These are phyloP conservation scores for Athene cunicularia DNA, from an alignment of 2,113 vertebrate genomes.

Conservation along the genomic window DNA sequence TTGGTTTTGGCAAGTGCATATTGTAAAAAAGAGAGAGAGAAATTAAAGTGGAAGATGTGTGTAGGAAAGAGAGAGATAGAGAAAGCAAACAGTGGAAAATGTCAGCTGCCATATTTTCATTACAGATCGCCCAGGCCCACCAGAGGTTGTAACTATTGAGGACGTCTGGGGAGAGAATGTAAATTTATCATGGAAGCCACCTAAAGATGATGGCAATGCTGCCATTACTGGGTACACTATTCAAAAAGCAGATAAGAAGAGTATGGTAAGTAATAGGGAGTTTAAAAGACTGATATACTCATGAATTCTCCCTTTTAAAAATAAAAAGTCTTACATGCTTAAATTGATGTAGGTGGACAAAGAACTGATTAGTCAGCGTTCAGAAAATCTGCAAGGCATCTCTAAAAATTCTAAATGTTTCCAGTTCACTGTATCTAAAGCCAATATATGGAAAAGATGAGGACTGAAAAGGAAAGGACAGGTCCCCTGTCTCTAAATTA, in stretches of 20 bases:
- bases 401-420: not conserved
- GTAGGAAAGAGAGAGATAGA: not conserved
- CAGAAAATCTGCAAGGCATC: not conserved
- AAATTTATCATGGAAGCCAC: constrained; percentile 90
- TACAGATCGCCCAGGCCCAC: constrained; percentile 92
- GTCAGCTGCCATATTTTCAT: not conserved
- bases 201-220: constrained; percentile 92
- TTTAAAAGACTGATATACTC: not conserved
- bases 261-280: constrained; percentile 83
- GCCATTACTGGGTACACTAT: constrained; percentile 95
- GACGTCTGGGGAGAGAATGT: constrained; percentile 97
- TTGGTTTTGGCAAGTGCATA: not conserved
- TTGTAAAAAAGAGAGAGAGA: not conserved
- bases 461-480: not conserved
- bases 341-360: not conserved
- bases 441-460: not conserved
- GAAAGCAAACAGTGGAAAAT: not conserved
- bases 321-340: not conserved
- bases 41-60: not conserved
- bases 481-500: not conserved
- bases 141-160: constrained; percentile 86
- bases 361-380: not conserved
- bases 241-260: constrained; percentile 99
- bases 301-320: not conserved
- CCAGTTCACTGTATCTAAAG: not conserved